Conservation (phyloP, 2,888 invertebrate species). For the Conomelus anceps region DNA sequence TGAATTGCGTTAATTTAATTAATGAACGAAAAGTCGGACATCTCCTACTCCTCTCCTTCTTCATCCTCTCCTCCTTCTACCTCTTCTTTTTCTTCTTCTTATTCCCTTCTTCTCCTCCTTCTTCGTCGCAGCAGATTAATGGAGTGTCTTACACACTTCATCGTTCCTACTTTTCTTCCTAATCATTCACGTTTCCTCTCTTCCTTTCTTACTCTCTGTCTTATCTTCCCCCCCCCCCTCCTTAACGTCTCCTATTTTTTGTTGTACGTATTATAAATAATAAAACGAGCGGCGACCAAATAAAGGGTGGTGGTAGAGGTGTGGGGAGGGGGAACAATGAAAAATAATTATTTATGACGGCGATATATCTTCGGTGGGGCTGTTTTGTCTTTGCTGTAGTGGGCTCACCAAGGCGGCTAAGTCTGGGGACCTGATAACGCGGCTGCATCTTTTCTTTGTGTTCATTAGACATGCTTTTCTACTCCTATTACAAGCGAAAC, state of each 20-base stretch:
- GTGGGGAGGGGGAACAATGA: neutral
- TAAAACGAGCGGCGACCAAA: too few relatives aligned
- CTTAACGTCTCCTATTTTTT: neutral
- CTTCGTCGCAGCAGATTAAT: neutral
- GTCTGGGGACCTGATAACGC: neutral
- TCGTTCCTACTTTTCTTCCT: neutral
- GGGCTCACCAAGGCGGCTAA: neutral
- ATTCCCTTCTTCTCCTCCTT: neutral
- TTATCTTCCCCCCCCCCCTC: neutral
- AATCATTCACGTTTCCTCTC: neutral
- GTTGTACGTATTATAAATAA: neutral
- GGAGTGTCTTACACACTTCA: neutral
- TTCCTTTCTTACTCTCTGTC: neutral
- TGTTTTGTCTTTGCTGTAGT: neutral
- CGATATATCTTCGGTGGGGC: neutral
- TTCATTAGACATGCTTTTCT: neutral
- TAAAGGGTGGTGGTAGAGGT: neutral
- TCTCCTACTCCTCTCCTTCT: too few relatives aligned
- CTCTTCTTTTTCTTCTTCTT: neutral
- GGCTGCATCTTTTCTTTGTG: neutral
- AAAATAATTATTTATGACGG: neutral
- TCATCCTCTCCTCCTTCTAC: neutral
- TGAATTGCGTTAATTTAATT: neutral
- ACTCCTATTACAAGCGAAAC: neutral
- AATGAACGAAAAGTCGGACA: neutral